Percentiles rank a stretch among this genome's conserved stretches.
Conservation (phyloP, 2,797 vertebrate genomes). For the Acanthurus leucopareius region DNA sequence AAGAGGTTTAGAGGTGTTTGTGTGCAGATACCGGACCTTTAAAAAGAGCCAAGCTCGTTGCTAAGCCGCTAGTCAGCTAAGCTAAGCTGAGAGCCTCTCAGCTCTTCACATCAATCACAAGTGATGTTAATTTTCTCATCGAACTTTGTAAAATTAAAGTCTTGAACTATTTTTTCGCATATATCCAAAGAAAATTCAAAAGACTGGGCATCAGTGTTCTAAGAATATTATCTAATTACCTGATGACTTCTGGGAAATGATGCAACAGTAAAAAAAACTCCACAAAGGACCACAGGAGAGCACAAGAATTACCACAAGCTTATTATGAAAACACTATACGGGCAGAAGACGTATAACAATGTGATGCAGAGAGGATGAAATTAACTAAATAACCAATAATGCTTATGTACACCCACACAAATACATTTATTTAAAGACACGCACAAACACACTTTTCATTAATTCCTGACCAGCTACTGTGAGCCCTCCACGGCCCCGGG, state of each 20-base stretch:
- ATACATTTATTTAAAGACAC: slow-evolving; percentile 3
- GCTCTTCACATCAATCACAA: neutral
- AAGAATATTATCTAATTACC: neutral
- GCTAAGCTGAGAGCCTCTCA: neutral
- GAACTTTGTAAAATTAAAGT: neutral
- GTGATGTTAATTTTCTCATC: neutral
- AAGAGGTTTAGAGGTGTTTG: neutral
- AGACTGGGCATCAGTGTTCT: neutral
- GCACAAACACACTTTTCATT: slow-evolving; percentile 42
- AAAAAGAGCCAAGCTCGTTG: neutral
- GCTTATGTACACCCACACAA: slow-evolving; percentile 11
- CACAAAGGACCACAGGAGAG: neutral
- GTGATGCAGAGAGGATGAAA: neutral
- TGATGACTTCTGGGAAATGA: slow-evolving; percentile 17
- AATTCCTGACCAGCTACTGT: slow-evolving; percentile 53
- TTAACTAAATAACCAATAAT: slow-evolving; percentile 5
- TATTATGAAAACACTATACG: slow-evolving; percentile 3
- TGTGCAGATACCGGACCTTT: neutral
- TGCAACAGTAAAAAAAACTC: neutral
- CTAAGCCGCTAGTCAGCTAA: neutral
- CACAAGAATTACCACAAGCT: neutral
- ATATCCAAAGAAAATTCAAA: neutral
- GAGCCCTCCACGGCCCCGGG: slow-evolving; percentile 57
- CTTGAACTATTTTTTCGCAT: neutral
- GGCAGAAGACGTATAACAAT: neutral